phyloP scores from a whole-genome alignment of 2,888 invertebrate genomes.

The Drosophila limbata region DNA sequence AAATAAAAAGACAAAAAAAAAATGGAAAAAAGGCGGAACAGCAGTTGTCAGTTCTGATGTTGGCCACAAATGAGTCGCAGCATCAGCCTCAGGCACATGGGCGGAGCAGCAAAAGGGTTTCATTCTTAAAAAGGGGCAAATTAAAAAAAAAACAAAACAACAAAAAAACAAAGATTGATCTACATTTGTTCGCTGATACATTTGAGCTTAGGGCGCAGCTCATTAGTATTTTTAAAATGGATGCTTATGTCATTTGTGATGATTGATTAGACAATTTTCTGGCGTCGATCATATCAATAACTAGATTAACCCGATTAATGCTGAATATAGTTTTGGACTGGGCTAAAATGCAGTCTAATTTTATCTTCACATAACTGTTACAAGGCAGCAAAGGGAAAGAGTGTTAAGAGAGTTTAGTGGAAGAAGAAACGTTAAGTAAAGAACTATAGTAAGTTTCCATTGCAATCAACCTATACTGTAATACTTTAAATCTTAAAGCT shows the following conservation, averaged over 20 bases:
- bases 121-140: constrained; percentile 21
- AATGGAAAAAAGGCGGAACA: constrained; percentile 35
- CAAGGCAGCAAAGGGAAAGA: not conserved
- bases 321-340: not conserved
- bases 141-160: too few relatives aligned
- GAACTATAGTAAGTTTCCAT: too few relatives aligned
- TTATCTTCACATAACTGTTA: not conserved
- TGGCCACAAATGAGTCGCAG: constrained; percentile 44
- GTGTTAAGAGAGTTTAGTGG: not conserved
- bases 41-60: constrained; percentile 56
- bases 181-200: constrained; percentile 61
- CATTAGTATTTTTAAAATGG: constrained; percentile 62
- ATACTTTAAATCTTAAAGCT: too few relatives aligned
- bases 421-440: not conserved
- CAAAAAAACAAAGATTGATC: constrained; percentile 68
- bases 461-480: too few relatives aligned
- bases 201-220: constrained; percentile 46
- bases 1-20: not conserved
- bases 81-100: constrained; percentile 25
- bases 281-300: constrained; percentile 39
- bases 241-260: constrained; percentile 53
- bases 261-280: constrained; percentile 63
- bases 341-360: not conserved
- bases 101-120: constrained; percentile 34
- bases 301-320: constrained; percentile 14